phyloP scores from a whole-genome alignment of 2,113 vertebrate species.

The Anseranas semipalmata region DNA sequence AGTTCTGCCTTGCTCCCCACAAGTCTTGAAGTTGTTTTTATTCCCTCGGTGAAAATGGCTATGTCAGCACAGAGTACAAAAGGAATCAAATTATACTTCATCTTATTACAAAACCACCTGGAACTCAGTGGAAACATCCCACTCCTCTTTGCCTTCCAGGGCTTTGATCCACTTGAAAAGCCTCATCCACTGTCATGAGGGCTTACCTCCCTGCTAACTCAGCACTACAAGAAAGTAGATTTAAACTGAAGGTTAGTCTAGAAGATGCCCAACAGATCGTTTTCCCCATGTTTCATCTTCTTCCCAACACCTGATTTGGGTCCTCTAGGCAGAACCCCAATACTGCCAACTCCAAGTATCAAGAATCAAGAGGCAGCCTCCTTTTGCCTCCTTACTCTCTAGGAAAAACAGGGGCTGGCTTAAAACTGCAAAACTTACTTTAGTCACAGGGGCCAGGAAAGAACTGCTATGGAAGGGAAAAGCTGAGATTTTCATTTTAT shows the following conservation, averaged over 20 bases:
- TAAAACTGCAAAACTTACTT: not conserved
- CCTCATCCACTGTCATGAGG: conserved; percentile 21
- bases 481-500: not conserved
- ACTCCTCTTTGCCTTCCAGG: conserved; percentile 41
- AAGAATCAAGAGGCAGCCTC: not conserved
- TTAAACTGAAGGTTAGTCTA: not conserved
- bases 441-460: not conserved
- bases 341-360: not conserved
- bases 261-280: not conserved
- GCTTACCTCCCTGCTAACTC: conserved; percentile 3
- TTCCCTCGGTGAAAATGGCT: conserved; percentile 34
- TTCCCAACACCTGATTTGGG: not conserved
- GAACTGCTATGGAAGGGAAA: not conserved
- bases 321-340: not conserved
- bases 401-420: not conserved
- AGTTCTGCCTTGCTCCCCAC: conserved; percentile 13
- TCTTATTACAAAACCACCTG: conserved; percentile 51
- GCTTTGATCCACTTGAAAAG: conserved; percentile 63
- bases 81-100: conserved; percentile 54
- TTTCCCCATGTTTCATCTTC: not conserved
- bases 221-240: not conserved
- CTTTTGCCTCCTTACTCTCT: not conserved
- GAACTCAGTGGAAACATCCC: conserved; percentile 32
- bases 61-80: conserved; percentile 60
- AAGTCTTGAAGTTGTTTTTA: conserved; percentile 52